Base-by-base conservation (phyloP, 2,888 invertebrate species). In the Cerastis rubricosa region DNA sequence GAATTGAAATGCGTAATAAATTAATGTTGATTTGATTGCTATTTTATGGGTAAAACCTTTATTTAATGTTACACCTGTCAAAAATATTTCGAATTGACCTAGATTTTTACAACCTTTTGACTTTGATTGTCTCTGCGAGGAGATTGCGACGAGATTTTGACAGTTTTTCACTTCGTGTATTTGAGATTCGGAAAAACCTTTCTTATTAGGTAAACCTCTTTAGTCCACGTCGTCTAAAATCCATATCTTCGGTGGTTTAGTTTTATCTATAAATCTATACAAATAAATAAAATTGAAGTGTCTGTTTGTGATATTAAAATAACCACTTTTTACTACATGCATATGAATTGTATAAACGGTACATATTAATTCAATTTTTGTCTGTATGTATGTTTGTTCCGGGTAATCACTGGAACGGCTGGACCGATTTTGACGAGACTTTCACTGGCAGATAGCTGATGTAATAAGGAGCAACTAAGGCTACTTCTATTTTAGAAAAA, bases 1-100 rank as follows among this genome's bases (percentile, higher is more conserved):
- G 70, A 83, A 84, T 79, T 75, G 75, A 74, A 84, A 85, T 66
- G 45, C n/a, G 71, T 61, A 74, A 71, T 80, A 71, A 80, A 35
- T 35, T 35, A 35, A 83, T 71, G 19, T 78, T 54, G 43, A 71
- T 64, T 80, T 83, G 64, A 83, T 83, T 83, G 49, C 77, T 49
- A 64, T 77, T 82, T 76, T 82, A 79, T 68, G 77, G 35, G 3
- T 59, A 51, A 74, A 83, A 83, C 57, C 35, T 68, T 76, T 54
- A 29, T 63, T 54, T 47, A 35, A 49, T 45, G 49, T 25, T 45
- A 35, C 35, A 35, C 3, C 29, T 61, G 29, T 19, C 19, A 19
- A 61, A 61, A 61, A 57, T 51, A 57, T 25, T 25, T 54, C 5
- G 25, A 14, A 19, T 9, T 29, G 59, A 9, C 19, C 19, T 29